These are phyloP conservation scores for Thalassarche chlororhynchos DNA, from an alignment of 2,113 vertebrate species.

Conservation along the genomic window DNA sequence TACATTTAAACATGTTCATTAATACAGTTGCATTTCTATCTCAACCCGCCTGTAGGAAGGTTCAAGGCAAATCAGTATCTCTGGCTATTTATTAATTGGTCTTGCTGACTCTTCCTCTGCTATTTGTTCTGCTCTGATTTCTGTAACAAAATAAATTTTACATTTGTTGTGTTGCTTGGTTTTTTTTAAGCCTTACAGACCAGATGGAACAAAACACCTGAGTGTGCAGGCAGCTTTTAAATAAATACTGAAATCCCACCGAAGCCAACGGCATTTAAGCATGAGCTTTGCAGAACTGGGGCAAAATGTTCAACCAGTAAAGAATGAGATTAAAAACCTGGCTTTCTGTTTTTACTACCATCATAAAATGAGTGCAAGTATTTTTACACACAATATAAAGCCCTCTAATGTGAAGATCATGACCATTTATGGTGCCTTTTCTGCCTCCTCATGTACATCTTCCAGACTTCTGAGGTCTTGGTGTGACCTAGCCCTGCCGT, in stretches of 20 bases:
- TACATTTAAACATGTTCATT: neutral
- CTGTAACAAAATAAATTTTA: neutral
- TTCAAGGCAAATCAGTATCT: neutral
- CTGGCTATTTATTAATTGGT: neutral
- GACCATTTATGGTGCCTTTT: neutral
- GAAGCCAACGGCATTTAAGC: neutral
- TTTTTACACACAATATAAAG: neutral
- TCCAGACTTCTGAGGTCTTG: neutral
- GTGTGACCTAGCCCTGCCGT: neutral
- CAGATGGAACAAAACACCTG: neutral
- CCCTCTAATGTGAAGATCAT: fast-evolving
- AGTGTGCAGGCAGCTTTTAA: neutral
- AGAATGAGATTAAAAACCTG: neutral
- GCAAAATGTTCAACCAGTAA: neutral
- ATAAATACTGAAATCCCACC: neutral
- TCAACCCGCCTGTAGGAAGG: neutral
- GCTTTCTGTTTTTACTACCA: neutral
- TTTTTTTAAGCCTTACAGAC: neutral
- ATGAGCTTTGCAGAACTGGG: neutral
- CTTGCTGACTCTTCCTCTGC: neutral
- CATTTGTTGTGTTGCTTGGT: neutral
- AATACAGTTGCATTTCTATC: neutral
- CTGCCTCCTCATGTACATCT: neutral
- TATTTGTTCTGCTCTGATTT: neutral
- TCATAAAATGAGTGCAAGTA: neutral